phyloP scores from a whole-genome alignment of 2,888 invertebrate species.

The Cantharis lateralis region DNA sequence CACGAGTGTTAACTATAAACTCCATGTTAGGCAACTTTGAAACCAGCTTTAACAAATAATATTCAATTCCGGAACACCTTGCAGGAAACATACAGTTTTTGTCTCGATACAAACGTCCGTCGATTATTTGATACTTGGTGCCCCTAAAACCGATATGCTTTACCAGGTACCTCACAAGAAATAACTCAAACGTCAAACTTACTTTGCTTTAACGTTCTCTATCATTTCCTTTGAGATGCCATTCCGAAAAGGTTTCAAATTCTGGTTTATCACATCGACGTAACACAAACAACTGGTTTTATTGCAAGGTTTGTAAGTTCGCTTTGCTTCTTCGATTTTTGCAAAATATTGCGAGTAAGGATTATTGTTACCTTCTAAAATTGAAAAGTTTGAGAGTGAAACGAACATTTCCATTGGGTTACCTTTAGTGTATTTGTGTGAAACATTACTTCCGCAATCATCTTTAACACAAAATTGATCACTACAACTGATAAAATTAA shows the following conservation, averaged over 20 bases:
- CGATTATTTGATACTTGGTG: constrained; percentile 82
- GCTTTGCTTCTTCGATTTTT: constrained; percentile 59
- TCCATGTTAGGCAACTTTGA: constrained; percentile 80
- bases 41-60: constrained; percentile 77
- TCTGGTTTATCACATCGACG: constrained; percentile 65
- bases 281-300: constrained; percentile 68
- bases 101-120: constrained; percentile 80
- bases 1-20: constrained; percentile 85
- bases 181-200: constrained; percentile 24
- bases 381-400: neutral
- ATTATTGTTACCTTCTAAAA: constrained; percentile 57
- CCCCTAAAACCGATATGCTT: constrained; percentile 59
- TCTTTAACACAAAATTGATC: neutral
- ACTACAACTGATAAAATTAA: neutral
- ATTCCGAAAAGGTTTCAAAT: constrained; percentile 70
- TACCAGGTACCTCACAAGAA: no score
- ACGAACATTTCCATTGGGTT: neutral
- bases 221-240: constrained; percentile 75
- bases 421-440: neutral
- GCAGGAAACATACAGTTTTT: constrained; percentile 90
- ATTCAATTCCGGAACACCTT: constrained; percentile 87
- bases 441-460: neutral
- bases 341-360: constrained; percentile 52
- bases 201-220: constrained; percentile 59
- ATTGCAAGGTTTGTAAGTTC: constrained; percentile 62